Evolutionary conservation across 2,888 invertebrate genomes (phyloP).

Genomic region (Melanostoma mellinum): DNA sequence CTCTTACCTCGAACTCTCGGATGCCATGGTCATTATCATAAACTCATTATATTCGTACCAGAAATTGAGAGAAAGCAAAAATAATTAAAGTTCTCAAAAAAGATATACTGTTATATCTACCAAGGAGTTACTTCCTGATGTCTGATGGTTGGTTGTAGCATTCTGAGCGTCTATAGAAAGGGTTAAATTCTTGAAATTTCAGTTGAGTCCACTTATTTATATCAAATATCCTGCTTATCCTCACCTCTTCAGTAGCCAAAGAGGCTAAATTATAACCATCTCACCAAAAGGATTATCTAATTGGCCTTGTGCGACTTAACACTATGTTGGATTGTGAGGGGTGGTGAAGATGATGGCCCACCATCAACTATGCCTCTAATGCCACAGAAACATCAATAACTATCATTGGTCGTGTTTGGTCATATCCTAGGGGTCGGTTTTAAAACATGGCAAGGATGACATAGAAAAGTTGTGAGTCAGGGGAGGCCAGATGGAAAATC

Average conservation of each 20-base stretch:
- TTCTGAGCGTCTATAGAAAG: conserved; percentile 39
- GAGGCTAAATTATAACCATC: neutral
- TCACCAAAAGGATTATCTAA: conserved; percentile 63
- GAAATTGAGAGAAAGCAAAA: conserved; percentile 8
- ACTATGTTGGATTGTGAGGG: conserved; percentile 5
- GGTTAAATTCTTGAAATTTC: conserved; percentile 39
- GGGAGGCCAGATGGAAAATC: conserved; percentile 23
- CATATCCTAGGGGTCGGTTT: conserved; percentile 47
- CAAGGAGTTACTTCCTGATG: conserved; percentile 19
- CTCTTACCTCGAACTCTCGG: conserved; percentile 38
- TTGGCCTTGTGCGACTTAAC: conserved; percentile 52
- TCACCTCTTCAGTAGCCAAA: neutral
- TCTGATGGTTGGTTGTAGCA: conserved; percentile 2
- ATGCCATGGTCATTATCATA: conserved; percentile 57
- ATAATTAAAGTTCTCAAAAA: conserved; percentile 13
- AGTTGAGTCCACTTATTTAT: conserved; percentile 60
- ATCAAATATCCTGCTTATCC: conserved; percentile 58
- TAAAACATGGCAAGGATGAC: conserved; percentile 8
- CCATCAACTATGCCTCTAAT: conserved; percentile 31
- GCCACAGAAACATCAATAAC: conserved; percentile 58
- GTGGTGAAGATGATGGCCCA: neutral
- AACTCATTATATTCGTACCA: conserved; percentile 47
- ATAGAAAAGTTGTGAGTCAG: conserved; percentile 36
- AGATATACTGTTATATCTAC: neutral
- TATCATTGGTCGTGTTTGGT: conserved; percentile 49